These are phyloP conservation scores for Xiphorhynchus elegans DNA, from an alignment of 2,113 vertebrate genomes.

Conservation along the genomic window DNA sequence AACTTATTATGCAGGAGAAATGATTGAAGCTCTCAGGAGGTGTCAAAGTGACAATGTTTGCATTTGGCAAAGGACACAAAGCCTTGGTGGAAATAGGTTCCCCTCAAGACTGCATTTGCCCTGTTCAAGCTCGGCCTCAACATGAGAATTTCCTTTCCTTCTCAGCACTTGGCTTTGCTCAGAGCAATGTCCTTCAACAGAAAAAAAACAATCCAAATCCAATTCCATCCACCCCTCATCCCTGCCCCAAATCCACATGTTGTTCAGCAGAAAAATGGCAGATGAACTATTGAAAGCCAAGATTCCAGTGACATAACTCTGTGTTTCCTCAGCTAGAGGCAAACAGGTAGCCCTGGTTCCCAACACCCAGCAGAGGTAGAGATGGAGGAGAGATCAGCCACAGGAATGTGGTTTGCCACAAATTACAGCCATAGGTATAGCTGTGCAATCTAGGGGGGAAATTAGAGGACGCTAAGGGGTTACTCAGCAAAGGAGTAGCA, in stretches of 20 bases:
- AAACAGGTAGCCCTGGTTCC: neutral
- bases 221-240: neutral
- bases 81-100: neutral
- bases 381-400: neutral
- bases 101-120: neutral
- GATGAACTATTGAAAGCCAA: neutral
- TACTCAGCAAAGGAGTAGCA: neutral
- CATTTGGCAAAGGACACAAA: neutral
- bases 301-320: neutral
- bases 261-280: neutral
- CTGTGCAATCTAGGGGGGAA: neutral
- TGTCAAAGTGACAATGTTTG: neutral
- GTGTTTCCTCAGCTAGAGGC: neutral
- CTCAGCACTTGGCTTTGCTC: neutral
- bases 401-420: neutral
- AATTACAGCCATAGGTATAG: neutral
- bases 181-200: neutral
- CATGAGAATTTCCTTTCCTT: neutral
- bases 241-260: accelerated
- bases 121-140: neutral
- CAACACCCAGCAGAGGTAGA: neutral
- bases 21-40: neutral
- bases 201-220: neutral
- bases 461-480: neutral
- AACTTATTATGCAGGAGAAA: neutral